phyloP scores from a whole-genome alignment of 1,140 invertebrate species.

The Pseudomyrmex dendroicus region DNA sequence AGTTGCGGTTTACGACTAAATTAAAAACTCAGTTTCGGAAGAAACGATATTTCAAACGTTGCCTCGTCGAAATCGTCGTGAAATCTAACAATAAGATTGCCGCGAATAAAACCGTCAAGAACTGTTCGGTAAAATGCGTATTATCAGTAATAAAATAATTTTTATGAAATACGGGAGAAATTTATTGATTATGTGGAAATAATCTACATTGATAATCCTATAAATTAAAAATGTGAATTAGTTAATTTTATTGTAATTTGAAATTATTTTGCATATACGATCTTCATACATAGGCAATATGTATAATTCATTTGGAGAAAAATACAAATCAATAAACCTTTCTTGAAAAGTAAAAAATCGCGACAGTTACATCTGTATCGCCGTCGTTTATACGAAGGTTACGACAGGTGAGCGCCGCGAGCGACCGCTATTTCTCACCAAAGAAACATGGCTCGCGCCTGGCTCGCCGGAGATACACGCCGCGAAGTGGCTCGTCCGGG shows the following conservation, averaged over 20 bases:
- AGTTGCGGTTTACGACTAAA: conserved; percentile 49
- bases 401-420: conserved; percentile 28
- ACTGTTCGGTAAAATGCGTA: neutral
- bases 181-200: neutral
- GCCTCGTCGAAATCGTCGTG: neutral
- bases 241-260: neutral
- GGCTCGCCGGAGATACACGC: conserved; percentile 26
- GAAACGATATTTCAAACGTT: conserved; percentile 40
- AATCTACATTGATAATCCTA: neutral
- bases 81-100: neutral
- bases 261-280: neutral
- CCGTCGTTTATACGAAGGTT: neutral
- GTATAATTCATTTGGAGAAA: conserved; percentile 4
- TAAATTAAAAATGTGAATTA: neutral
- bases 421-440: conserved; percentile 38
- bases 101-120: neutral
- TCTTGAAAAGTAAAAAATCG: neutral
- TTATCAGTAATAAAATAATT: neutral
- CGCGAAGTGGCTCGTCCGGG: conserved; percentile 50
- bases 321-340: conserved; percentile 16
- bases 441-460: conserved; percentile 28
- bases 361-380: conserved; percentile 3
- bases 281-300: neutral
- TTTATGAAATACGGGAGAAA: neutral
- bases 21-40: conserved; percentile 24